A percentile compares a stretch with the other conserved stretches of the same genome.
phyloP scores from a whole-genome alignment of 2,797 vertebrate species.

The Hylomyscus alleni region DNA sequence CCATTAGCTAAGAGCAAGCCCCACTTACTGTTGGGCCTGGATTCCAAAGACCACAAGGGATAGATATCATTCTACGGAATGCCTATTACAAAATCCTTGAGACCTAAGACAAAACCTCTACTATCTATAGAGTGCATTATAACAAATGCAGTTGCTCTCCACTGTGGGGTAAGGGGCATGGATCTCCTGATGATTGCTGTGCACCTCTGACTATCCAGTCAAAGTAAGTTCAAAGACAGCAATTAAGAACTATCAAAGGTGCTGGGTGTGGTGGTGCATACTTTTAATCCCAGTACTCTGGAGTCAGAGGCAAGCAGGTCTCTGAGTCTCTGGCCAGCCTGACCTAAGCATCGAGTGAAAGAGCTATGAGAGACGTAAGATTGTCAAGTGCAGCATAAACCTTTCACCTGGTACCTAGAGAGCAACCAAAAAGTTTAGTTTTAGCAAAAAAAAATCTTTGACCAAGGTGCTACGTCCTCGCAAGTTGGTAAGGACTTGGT shows the following conservation, averaged over 20 bases:
- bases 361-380: background rate
- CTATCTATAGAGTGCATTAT: background rate
- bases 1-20: background rate
- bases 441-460: slow-evolving; percentile 39
- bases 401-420: background rate
- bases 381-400: background rate
- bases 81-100: background rate
- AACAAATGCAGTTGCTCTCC: slow-evolving; percentile 35
- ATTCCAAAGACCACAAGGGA: background rate
- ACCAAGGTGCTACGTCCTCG: background rate
- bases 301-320: background rate
- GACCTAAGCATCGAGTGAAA: background rate
- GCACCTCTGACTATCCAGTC: background rate
- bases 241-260: slow-evolving; percentile 10
- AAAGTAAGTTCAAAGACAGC: slow-evolving; percentile 31
- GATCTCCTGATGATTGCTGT: background rate
- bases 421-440: background rate
- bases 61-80: background rate
- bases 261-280: background rate
- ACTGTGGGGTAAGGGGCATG: background rate
- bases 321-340: background rate
- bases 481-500: background rate
- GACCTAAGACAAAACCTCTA: background rate
- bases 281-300: background rate
- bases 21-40: background rate